These are phyloP conservation scores for Haliclystus octoradiatus DNA, from an alignment of 30 jellyfish, hydroid and myxozoan species.

Conservation along the genomic window DNA sequence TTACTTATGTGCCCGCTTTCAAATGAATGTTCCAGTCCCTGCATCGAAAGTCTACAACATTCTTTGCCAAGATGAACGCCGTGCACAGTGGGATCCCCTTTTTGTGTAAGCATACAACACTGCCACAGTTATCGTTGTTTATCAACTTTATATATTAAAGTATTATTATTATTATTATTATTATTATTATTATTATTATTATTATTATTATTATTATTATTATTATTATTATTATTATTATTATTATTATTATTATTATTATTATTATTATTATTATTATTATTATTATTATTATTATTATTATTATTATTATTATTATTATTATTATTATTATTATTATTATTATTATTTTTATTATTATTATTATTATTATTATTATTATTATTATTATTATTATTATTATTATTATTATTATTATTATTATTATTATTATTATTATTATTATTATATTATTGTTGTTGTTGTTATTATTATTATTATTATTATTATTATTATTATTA, in stretches of 20 bases:
- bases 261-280: neutral
- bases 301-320: too few species aligned
- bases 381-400: neutral
- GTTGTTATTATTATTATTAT: neutral
- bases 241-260: neutral
- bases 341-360: neutral
- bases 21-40: neutral
- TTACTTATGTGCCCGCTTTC: neutral
- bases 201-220: neutral
- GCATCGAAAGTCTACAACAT: neutral
- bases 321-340: neutral
- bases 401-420: neutral
- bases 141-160: too few species aligned
- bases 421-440: neutral
- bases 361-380: neutral
- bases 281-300: neutral
- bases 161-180: neutral
- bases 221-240: too few species aligned
- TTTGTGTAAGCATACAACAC: too few species aligned
- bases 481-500: neutral
- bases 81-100: neutral
- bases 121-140: too few species aligned
- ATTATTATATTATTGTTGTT: too few species aligned
- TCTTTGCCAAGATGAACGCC: neutral
- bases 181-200: neutral